Conservation (phyloP, 2,797 vertebrate species). For the Schizothorax lantsangensis region DNA sequence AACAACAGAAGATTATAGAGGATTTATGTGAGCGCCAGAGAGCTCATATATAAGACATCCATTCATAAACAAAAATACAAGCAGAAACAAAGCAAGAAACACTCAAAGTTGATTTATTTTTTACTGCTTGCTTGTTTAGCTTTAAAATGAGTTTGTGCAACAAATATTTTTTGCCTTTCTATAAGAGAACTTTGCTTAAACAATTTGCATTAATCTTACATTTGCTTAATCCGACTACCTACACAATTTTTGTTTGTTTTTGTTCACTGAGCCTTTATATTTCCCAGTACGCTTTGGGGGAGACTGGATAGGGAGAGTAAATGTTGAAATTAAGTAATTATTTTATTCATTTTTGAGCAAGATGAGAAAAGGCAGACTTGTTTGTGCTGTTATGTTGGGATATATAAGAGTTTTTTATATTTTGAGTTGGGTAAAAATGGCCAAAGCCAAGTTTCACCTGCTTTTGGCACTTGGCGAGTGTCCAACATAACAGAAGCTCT, state of each 20-base stretch:
- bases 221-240: neutral
- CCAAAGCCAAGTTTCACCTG: neutral
- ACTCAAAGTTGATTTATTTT: neutral
- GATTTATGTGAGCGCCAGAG: conserved; percentile 7
- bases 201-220: neutral
- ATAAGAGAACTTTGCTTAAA: neutral
- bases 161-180: neutral
- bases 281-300: neutral
- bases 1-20: conserved; percentile 16
- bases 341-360: neutral
- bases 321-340: neutral
- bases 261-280: neutral
- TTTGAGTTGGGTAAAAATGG: neutral
- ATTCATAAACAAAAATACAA: conserved; percentile 30
- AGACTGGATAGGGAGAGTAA: neutral
- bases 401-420: neutral
- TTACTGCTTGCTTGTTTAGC: neutral
- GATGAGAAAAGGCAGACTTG: neutral
- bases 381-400: neutral
- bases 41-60: conserved; percentile 30
- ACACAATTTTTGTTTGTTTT: neutral
- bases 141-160: neutral
- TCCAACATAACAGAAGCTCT: conserved; percentile 2
- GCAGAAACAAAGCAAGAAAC: conserved; percentile 5
- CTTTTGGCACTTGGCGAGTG: neutral